Percentiles rank a stretch among this genome's conserved stretches.
Evolutionary conservation across 2,797 vertebrate species (phyloP).

Genomic region (Sebastes iracundus): DNA sequence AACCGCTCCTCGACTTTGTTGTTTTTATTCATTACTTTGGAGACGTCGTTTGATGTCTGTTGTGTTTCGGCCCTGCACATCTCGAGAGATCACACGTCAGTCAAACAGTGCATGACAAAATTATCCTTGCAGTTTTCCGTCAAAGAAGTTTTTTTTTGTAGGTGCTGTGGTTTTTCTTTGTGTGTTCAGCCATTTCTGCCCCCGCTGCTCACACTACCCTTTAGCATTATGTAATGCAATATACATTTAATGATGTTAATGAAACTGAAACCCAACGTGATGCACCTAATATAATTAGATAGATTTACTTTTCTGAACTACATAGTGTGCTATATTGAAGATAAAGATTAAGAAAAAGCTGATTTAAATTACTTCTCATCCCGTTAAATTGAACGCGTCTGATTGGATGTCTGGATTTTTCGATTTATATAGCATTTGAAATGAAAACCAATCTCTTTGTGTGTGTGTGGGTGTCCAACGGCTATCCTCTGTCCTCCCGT

Average conservation of each 20-base stretch:
- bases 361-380: not conserved
- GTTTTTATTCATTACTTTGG: constrained; percentile 4
- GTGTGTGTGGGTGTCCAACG: not conserved
- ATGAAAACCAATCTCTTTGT: not conserved
- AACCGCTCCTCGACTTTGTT: not conserved
- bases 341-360: not conserved
- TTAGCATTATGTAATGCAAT: not conserved
- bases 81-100: constrained; percentile 24
- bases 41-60: constrained; percentile 9
- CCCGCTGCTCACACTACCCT: not conserved
- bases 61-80: constrained; percentile 8
- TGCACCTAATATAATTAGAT: too few relatives aligned
- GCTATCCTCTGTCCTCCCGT: not conserved
- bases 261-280: not conserved
- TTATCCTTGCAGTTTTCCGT: not conserved
- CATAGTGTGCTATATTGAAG: not conserved
- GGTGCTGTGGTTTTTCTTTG: not conserved
- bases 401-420: not conserved
- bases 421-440: not conserved
- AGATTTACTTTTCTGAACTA: not conserved
- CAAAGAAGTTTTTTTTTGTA: not conserved
- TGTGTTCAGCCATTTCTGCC: not conserved
- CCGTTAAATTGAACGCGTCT: not conserved
- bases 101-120: not conserved
- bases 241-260: not conserved